Evolutionary conservation across 2,888 invertebrate species (phyloP).

Genomic region (Poecilobothrus nobilitatus): DNA sequence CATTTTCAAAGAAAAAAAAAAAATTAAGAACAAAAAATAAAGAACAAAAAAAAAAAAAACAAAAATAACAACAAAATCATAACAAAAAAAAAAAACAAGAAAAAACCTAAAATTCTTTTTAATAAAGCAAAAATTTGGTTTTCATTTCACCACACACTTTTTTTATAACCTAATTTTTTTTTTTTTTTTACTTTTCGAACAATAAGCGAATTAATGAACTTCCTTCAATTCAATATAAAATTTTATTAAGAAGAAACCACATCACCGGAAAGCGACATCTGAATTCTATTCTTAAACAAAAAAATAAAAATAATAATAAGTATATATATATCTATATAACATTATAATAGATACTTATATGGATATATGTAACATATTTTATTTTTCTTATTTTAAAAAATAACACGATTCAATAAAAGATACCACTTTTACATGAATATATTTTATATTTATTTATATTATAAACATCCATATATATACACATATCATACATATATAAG

Average conservation of each 20-base stretch:
- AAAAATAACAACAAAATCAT: too few species aligned
- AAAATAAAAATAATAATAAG: neutral
- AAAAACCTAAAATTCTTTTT: neutral
- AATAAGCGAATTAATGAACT: conserved; percentile 1
- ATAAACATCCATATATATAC: neutral
- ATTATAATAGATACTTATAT: too few species aligned
- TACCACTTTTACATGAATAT: too few species aligned
- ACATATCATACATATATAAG: neutral
- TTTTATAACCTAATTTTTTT: neutral
- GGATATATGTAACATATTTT: neutral
- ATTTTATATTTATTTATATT: too few species aligned
- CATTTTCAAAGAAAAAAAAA: too few species aligned
- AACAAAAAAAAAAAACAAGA: too few species aligned
- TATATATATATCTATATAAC: too few species aligned
- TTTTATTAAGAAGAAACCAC: neutral
- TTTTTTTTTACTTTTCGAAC: neutral
- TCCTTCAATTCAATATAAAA: neutral
- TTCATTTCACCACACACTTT: conserved; percentile 1
- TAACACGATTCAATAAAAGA: too few species aligned
- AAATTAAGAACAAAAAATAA: too few species aligned
- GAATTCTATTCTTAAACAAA: neutral
- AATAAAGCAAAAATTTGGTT: neutral
- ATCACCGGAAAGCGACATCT: neutral
- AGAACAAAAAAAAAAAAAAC: too few species aligned
- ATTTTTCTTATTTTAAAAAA: neutral